Percentiles rank a stretch among this genome's conserved stretches.
Conservation (phyloP, 2,113 vertebrate species). For the Camelus bactrianus region DNA sequence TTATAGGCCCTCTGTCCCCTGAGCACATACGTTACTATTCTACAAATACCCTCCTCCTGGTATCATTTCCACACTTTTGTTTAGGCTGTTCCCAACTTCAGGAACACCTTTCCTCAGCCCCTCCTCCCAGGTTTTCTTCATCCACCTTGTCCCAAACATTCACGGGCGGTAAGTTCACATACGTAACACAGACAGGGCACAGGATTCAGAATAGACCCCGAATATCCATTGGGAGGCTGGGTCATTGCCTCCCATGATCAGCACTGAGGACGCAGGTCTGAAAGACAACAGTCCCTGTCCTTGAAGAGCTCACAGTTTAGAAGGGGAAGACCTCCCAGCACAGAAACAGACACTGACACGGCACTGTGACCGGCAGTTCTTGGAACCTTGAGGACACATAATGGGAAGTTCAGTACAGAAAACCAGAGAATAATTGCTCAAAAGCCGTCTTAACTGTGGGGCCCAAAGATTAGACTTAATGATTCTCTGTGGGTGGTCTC, state of each 20-base stretch:
- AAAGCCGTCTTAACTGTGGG: background rate
- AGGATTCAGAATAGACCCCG: background rate
- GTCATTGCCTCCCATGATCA: background rate
- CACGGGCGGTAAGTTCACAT: background rate
- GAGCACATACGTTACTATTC: background rate
- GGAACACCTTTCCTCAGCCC: background rate
- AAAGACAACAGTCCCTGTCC: background rate
- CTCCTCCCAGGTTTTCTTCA: background rate
- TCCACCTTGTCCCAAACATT: background rate
- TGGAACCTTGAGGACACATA: background rate
- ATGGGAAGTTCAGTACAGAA: background rate
- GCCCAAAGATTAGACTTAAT: background rate
- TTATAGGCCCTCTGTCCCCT: background rate
- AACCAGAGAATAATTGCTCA: background rate
- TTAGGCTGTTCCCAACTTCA: background rate
- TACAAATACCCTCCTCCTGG: background rate
- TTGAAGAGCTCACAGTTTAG: background rate
- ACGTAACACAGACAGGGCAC: too few relatives aligned
- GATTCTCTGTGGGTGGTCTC: background rate
- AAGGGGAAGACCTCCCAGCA: background rate
- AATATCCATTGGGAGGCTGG: background rate
- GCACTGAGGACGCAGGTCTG: background rate
- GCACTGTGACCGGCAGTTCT: background rate
- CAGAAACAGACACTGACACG: background rate
- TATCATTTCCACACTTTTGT: background rate